Evolutionary conservation across 2,888 invertebrate genomes (phyloP).

Genomic region (Pollenia amentaria): DNA sequence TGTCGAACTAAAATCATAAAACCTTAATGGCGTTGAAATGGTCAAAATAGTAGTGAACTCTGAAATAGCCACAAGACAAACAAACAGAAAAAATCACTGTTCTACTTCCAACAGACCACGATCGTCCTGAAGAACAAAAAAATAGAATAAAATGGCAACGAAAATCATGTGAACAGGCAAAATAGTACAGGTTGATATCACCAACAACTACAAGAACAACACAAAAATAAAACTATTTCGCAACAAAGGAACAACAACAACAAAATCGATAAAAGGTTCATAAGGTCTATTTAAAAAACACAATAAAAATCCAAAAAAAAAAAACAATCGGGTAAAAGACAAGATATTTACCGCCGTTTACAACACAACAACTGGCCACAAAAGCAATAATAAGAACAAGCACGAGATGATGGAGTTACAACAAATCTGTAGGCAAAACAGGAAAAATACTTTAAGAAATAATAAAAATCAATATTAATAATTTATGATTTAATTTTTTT

Average conservation of each 20-base stretch:
- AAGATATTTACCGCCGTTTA: constrained; percentile 75
- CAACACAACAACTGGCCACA: constrained; percentile 68
- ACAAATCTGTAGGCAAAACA: background rate
- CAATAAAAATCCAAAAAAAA: constrained; percentile 20
- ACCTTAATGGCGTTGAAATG: constrained; percentile 69
- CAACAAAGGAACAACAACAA: constrained; percentile 3
- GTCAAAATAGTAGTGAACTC: constrained; percentile 68
- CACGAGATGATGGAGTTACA: constrained; percentile 57
- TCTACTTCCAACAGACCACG: constrained; percentile 63
- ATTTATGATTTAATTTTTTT: constrained; percentile 84
- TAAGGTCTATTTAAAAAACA: constrained; percentile 59
- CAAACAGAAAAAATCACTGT: constrained; percentile 35
- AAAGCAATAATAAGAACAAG: constrained; percentile 21
- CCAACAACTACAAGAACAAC: background rate
- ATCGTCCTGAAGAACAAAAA: constrained; percentile 35
- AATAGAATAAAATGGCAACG: constrained; percentile 12
- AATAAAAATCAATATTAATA: constrained; percentile 75
- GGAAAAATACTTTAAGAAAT: constrained; percentile 39
- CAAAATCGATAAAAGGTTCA: constrained; percentile 66
- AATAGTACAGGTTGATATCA: constrained; percentile 51
- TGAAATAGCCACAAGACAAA: constrained; percentile 20
- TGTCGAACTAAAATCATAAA: constrained; percentile 60
- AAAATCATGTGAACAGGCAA: constrained; percentile 55
- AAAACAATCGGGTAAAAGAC: constrained; percentile 70
- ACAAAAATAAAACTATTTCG: constrained; percentile 29